Conservation (phyloP, 2,888 invertebrate genomes). For the Idaea dimidiata region DNA sequence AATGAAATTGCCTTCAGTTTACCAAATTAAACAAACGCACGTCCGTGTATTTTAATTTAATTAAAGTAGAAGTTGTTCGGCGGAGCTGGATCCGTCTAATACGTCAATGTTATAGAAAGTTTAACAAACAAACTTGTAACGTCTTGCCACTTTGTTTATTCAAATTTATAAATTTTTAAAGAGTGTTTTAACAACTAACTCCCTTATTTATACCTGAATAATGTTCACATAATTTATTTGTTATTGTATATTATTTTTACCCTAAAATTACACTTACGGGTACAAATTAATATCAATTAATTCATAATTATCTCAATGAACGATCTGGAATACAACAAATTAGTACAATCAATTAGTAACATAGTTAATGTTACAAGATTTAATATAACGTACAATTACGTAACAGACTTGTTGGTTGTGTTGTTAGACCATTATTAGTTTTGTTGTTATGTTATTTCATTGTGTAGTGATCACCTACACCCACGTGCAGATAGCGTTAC, state of each 20-base stretch:
- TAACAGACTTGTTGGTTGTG: neutral
- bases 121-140: neutral
- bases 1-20: constrained; percentile 8
- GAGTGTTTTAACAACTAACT: no score
- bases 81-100: neutral
- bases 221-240: no score
- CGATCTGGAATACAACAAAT: neutral
- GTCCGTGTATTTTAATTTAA: constrained; percentile 17
- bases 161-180: no score
- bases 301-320: neutral
- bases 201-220: no score
- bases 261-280: neutral
- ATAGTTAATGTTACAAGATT: neutral
- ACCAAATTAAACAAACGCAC: constrained; percentile 10
- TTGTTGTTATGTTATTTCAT: no score
- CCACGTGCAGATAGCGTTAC: no score
- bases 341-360: neutral
- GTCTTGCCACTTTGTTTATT: neutral
- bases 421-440: no score
- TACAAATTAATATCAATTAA: neutral
- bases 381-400: neutral
- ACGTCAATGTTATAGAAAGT: neutral
- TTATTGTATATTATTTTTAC: neutral
- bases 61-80: constrained; percentile 7
- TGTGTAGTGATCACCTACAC: no score